A percentile compares a stretch with the other conserved stretches of the same genome.
These are phyloP conservation scores for Epinotia ramella DNA, from an alignment of 2,888 invertebrate species.

Conservation along the genomic window DNA sequence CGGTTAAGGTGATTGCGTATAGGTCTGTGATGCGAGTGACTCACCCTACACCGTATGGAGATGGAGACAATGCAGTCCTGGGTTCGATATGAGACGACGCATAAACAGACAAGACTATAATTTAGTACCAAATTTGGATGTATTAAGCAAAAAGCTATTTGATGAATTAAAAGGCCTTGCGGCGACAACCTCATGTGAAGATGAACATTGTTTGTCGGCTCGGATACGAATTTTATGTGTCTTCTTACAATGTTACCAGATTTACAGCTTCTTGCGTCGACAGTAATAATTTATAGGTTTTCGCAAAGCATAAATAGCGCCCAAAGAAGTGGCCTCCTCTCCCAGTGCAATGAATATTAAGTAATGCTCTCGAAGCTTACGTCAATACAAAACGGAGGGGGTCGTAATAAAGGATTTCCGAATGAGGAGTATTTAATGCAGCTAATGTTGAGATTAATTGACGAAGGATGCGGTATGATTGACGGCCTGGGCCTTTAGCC, in stretches of 20 bases:
- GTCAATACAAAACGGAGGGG: not conserved
- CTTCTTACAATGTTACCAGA: conserved; percentile 54
- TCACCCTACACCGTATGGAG: conserved; percentile 59
- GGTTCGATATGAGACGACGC: conserved; percentile 51
- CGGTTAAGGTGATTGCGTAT: conserved; percentile 49
- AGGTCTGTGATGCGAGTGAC: conserved; percentile 54
- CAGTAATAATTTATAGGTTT: conserved; percentile 47
- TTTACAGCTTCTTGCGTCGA: conserved; percentile 65
- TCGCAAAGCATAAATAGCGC: conserved; percentile 34
- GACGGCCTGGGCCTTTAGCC: conserved; percentile 59
- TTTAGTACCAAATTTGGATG: conserved; percentile 62
- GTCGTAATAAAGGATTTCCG: not conserved
- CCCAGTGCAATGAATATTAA: conserved; percentile 27
- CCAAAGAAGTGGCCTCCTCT: conserved; percentile 27
- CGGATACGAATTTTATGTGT: conserved; percentile 56
- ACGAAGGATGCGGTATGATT: conserved; percentile 50
- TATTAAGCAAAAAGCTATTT: conserved; percentile 62
- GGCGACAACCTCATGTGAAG: conserved; percentile 51
- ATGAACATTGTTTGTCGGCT: conserved; percentile 35
- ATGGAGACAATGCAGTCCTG: conserved; percentile 57
- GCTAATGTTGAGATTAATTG: conserved; percentile 31
- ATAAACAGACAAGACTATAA: conserved; percentile 60
- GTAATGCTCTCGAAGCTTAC: conserved; percentile 1
- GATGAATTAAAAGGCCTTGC: conserved; percentile 59
- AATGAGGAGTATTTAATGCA: conserved; percentile 13